Evolutionary conservation across 1,140 invertebrate species (phyloP).

Genomic region (Prorops nasuta): DNA sequence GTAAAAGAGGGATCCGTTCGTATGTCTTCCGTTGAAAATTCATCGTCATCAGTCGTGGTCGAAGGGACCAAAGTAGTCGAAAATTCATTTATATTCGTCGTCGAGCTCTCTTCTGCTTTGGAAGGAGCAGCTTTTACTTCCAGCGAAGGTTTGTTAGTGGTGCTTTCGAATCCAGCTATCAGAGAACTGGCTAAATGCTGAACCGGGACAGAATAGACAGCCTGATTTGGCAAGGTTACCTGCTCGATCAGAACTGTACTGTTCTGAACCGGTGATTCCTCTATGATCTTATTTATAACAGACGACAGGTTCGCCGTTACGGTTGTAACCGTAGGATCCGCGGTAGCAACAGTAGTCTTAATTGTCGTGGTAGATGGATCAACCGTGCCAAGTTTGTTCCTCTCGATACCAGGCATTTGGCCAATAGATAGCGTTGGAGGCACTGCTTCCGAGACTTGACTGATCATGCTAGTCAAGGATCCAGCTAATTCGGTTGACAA

Average conservation of each 20-base stretch:
- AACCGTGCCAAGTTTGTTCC: too few species aligned
- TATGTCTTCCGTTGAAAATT: too few species aligned
- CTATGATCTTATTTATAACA: slow-evolving; percentile 36
- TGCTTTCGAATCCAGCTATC: slow-evolving; percentile 39
- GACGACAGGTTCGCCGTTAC: slow-evolving; percentile 29
- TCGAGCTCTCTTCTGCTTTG: too few species aligned
- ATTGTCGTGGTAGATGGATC: background rate
- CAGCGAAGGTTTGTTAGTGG: too few species aligned
- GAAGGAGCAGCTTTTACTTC: too few species aligned
- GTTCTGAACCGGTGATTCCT: slow-evolving; percentile 20
- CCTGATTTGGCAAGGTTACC: slow-evolving; percentile 26
- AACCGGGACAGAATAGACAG: slow-evolving; percentile 17
- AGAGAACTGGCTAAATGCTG: slow-evolving; percentile 41
- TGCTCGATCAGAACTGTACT: slow-evolving; percentile 18
- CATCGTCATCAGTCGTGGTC: too few species aligned
- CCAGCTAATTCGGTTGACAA: slow-evolving; percentile 42
- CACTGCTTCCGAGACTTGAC: slow-evolving; percentile 41
- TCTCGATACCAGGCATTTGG: too few species aligned
- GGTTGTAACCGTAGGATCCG: background rate
- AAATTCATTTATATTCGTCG: too few species aligned
- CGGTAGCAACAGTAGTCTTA: background rate
- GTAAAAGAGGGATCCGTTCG: too few species aligned
- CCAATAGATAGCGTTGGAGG: slow-evolving; percentile 29
- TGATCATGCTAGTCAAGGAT: slow-evolving; percentile 47
- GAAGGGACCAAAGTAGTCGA: too few species aligned